phyloP scores from a whole-genome alignment of 2,797 vertebrate genomes.

The Florisuga fusca region DNA sequence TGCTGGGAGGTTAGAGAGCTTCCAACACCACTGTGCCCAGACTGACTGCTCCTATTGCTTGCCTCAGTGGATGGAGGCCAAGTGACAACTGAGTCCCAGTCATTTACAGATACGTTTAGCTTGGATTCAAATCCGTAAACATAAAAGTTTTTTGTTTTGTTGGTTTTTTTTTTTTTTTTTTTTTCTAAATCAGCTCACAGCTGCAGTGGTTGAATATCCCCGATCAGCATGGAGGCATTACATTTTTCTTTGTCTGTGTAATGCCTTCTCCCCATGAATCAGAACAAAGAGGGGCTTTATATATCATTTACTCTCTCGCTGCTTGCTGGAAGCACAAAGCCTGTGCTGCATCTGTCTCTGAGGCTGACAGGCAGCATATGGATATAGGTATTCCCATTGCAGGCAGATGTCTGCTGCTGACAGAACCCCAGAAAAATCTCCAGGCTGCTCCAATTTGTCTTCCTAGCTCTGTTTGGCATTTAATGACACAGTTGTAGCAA shows the following conservation, averaged over 20 bases:
- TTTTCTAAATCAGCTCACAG: not conserved
- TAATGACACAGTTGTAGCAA: not conserved
- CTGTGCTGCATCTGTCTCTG: not conserved
- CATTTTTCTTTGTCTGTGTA: not conserved
- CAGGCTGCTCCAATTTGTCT: not conserved
- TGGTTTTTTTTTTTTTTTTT: too few relatives aligned
- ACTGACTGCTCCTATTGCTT: rapidly evolving
- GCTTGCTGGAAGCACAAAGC: not conserved
- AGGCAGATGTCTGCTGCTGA: not conserved
- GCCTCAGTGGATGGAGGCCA: not conserved
- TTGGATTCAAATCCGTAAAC: not conserved
- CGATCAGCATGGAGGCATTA: not conserved
- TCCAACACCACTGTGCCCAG: rapidly evolving
- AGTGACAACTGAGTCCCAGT: not conserved
- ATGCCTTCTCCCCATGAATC: not conserved
- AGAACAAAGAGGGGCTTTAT: not conserved
- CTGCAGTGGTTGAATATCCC: not conserved
- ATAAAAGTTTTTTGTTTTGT: not conserved
- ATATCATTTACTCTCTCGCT: not conserved
- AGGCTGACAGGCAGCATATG: not conserved
- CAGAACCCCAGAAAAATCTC: not conserved
- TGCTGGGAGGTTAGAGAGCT: not conserved
- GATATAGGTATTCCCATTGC: not conserved
- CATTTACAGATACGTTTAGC: not conserved
- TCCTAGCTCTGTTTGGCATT: rapidly evolving